Evolutionary conservation across 2,797 vertebrate genomes (phyloP), one percentile per base, ranked within the genome.

Genomic region (Setipinna tenuifilis): DNA sequence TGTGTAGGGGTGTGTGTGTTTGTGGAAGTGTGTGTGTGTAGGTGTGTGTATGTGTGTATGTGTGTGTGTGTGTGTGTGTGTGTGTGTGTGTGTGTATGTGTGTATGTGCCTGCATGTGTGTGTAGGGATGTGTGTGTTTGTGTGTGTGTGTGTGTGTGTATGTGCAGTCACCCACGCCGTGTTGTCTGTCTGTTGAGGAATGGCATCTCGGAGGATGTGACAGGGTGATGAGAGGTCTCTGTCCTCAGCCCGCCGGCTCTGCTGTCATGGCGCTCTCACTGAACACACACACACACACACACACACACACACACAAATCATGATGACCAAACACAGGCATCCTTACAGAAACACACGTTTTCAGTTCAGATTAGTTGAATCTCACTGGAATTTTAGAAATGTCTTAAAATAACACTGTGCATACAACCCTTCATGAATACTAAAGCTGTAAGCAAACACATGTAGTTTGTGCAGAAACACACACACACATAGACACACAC

Each of bases 151-250:
- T 23, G 61, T 65, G 61, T 65, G 21, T 65, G 21, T 65, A n/a
- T 65, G 61, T 68, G 61, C n/a, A 58, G 21, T 65, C 23, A 65
- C 62, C 62, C 62, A 65, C 62, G 62, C 62, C 3, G 14, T 68
- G 68, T 35, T 75, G 16, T 31, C 23, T 75, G 68, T 35, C 23
- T 75, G 68, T 59, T 48, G 83, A 35, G 16, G 16, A 17, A 75
- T 35, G 68, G 12, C 68, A 50, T 31, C 44, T 19, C 16, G 46
- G 83, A 25, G 65, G 80, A 62, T 48, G 80, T 83, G 86, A 85
- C 83, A 85, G 58, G 80, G 86, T 82, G 87, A 48, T 89, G 83
- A 88, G 54, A 87, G 82, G 82, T 87, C 58, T 88, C 85, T 86
- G 87, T 83, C 62, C 57, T 46, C 35, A 83, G 46, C 58, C 83